phyloP scores from a whole-genome alignment of 2,113 vertebrate genomes.

The Anolis sagrei region DNA sequence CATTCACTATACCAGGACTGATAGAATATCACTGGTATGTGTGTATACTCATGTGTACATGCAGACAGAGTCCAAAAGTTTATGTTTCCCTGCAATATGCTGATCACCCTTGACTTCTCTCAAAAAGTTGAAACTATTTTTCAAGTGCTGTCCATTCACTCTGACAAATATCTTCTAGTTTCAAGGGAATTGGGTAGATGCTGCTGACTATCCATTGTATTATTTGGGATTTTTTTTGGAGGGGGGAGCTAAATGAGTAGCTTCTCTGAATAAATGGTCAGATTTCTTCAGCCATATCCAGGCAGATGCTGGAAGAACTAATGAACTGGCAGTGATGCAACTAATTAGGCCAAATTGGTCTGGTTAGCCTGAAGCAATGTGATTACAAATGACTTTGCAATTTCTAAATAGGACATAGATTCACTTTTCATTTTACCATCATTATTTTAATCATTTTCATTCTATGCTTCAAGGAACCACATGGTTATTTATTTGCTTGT shows the following conservation, averaged over 20 bases:
- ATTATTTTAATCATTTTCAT: conserved; percentile 8
- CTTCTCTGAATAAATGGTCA: conserved; percentile 17
- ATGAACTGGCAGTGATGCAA: conserved; percentile 23
- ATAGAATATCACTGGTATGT: too few species aligned
- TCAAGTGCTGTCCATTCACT: neutral
- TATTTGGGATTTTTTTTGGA: too few species aligned
- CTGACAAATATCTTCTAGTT: neutral
- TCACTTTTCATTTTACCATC: conserved; percentile 11
- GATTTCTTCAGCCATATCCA: conserved; percentile 10
- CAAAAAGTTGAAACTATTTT: neutral
- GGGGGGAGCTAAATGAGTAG: neutral
- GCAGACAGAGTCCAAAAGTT: neutral
- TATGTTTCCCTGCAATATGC: neutral
- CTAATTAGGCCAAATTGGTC: conserved; percentile 13
- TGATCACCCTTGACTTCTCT: neutral
- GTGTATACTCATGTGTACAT: too few species aligned
- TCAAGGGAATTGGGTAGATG: neutral
- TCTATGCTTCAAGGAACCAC: neutral
- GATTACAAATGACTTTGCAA: conserved; percentile 15
- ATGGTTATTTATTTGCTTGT: neutral
- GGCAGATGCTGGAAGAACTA: conserved; percentile 17
- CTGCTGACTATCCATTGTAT: neutral
- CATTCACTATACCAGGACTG: too few species aligned
- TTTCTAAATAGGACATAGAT: conserved; percentile 21
- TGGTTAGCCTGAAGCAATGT: conserved; percentile 21